Conservation (phyloP, 2,888 invertebrate species). For the Tetragonisca angustula region DNA sequence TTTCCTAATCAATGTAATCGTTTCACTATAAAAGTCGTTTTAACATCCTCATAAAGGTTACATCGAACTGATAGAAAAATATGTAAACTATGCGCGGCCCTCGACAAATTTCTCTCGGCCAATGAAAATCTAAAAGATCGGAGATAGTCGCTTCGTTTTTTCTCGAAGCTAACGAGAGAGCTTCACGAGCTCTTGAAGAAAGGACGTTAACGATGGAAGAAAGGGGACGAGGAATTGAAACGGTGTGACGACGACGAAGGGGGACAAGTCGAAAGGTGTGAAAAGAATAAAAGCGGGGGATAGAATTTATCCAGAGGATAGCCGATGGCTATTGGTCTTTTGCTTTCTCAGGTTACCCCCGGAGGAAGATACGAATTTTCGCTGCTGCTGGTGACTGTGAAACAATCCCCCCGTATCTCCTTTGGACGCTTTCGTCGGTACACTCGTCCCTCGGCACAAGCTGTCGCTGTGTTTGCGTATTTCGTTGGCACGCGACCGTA, state of each 20-base stretch:
- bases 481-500: conserved; percentile 15
- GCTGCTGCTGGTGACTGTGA: conserved; percentile 34
- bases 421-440: conserved; percentile 29
- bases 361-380: conserved; percentile 67
- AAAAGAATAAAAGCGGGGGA: conserved; percentile 40
- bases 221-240: not conserved
- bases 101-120: too few relatives aligned
- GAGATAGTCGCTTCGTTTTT: conserved; percentile 5
- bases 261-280: conserved; percentile 2
- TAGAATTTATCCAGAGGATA: conserved; percentile 60
- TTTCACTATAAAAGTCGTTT: too few relatives aligned
- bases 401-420: conserved; percentile 57
- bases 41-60: too few relatives aligned
- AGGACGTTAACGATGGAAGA: conserved; percentile 64
- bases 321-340: conserved; percentile 54
- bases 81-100: too few relatives aligned
- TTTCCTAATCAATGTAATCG: too few relatives aligned
- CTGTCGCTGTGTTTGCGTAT: not conserved
- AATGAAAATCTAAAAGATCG: too few relatives aligned
- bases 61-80: too few relatives aligned
- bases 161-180: conserved; percentile 68
- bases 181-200: conserved; percentile 58
- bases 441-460: conserved; percentile 2
- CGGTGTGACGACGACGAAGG: not conserved
- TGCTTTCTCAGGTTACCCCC: conserved; percentile 60